These are phyloP conservation scores for Sebastes elongatus DNA, from an alignment of 2,797 vertebrate genomes.

Conservation along the genomic window DNA sequence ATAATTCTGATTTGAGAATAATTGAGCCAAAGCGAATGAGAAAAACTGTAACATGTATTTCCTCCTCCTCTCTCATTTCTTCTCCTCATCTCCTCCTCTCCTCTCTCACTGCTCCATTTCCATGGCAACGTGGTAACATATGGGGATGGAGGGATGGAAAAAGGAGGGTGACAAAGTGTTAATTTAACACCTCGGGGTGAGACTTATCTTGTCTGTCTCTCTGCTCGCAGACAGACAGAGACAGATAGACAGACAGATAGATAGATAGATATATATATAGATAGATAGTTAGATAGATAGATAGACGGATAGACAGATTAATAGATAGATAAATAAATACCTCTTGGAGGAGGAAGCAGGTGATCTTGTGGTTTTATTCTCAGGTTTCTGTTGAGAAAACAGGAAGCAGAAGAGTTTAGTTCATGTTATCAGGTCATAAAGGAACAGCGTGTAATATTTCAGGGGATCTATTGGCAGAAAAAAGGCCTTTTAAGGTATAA, in stretches of 20 bases:
- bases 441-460: too few species aligned
- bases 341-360: constrained; percentile 6
- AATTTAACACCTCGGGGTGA: constrained; percentile 45
- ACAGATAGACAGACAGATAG: rapidly evolving
- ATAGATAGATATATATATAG: too few species aligned
- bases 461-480: too few species aligned
- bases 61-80: background rate
- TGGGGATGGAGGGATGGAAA: constrained; percentile 32
- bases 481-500: too few species aligned
- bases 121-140: constrained; percentile 46
- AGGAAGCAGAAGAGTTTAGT: background rate
- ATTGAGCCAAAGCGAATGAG: too few species aligned
- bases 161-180: constrained; percentile 40
- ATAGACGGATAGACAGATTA: rapidly evolving
- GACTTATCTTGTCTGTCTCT: constrained; percentile 10
- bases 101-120: background rate
- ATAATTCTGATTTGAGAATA: too few species aligned
- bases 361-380: background rate
- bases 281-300: background rate
- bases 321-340: background rate
- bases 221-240: background rate
- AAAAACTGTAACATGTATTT: too few species aligned
- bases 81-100: background rate
- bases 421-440: too few species aligned
- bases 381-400: background rate